These are phyloP conservation scores for Protobothrops flavoviridis DNA, from an alignment of 2,113 vertebrate genomes.

Conservation along the genomic window DNA sequence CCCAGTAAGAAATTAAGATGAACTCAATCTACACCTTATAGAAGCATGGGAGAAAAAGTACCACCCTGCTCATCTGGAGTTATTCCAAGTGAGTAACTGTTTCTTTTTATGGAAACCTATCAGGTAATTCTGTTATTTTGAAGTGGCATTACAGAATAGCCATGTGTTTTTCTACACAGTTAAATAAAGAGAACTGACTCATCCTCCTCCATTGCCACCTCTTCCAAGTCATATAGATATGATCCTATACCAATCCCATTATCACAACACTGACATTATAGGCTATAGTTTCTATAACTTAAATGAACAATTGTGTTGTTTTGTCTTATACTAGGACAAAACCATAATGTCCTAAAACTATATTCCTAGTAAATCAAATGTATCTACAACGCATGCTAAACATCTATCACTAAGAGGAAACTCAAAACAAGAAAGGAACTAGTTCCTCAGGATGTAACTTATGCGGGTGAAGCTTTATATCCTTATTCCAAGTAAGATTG, in stretches of 20 bases:
- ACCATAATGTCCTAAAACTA: neutral
- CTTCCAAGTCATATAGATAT: neutral
- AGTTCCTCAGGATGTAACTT: neutral
- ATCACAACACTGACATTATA: neutral
- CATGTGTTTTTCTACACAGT: neutral
- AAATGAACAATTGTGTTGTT: neutral
- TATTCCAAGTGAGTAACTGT: neutral
- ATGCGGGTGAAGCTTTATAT: neutral
- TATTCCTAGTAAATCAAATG: neutral
- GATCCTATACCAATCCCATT: neutral
- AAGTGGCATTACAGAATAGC: neutral
- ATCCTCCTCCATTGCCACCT: neutral
- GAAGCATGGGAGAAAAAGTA: neutral
- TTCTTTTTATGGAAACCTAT: neutral
- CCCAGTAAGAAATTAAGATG: too few relatives aligned
- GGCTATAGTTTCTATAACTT: neutral
- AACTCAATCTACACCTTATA: neutral
- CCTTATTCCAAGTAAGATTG: neutral
- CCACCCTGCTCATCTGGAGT: neutral
- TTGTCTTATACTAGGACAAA: neutral
- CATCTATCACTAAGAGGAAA: neutral
- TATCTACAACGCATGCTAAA: neutral
- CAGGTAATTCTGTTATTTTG: neutral
- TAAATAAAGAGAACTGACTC: neutral
- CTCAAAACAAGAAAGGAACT: neutral